Evolutionary conservation across 2,888 invertebrate genomes (phyloP).

Genomic region (Drosophila mulleri): DNA sequence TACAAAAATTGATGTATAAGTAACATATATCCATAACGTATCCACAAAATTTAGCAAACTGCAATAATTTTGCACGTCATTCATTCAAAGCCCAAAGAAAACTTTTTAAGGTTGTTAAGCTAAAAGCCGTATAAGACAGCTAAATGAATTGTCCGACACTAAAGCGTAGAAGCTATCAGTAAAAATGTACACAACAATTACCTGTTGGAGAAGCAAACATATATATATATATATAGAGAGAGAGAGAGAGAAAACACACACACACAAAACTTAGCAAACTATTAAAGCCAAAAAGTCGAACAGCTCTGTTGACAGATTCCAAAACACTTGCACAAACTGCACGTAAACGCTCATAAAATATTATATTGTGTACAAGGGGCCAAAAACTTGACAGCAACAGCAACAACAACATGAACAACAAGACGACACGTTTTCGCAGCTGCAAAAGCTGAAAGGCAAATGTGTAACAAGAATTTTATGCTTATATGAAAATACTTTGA

Average conservation of each 20-base stretch:
- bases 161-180: constrained; percentile 27
- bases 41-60: not conserved
- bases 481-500: constrained; percentile 58
- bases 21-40: too few species aligned
- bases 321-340: constrained; percentile 71
- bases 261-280: constrained; percentile 56
- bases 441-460: constrained; percentile 48
- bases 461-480: constrained; percentile 59
- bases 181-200: constrained; percentile 51
- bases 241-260: not conserved
- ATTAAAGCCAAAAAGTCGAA: constrained; percentile 72
- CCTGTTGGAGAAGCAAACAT: constrained; percentile 36
- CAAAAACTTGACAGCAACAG: constrained; percentile 45
- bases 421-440: constrained; percentile 20
- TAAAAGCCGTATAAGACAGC: constrained; percentile 10
- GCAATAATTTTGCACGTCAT: not conserved
- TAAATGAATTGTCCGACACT: constrained; percentile 7
- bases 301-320: constrained; percentile 72
- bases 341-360: constrained; percentile 57
- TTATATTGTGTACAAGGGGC: constrained; percentile 35
- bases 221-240: too few species aligned
- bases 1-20: too few species aligned
- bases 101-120: constrained; percentile 17
- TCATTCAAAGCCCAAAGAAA: not conserved
- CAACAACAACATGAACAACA: constrained; percentile 12